phyloP scores from a whole-genome alignment of 2,113 vertebrate species.

The Scopus umbretta region DNA sequence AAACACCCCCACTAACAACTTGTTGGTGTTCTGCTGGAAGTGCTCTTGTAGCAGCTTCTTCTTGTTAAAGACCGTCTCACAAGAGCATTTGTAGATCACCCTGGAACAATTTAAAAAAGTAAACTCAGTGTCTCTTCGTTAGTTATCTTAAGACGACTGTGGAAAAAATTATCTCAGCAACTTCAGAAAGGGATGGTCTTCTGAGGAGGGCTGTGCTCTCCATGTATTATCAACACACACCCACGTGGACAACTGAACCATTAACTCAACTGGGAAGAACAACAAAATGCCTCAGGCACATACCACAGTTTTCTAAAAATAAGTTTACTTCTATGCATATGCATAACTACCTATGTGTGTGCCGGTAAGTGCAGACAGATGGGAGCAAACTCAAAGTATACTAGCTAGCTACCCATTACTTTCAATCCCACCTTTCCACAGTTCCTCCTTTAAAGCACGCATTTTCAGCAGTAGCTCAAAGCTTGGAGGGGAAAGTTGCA shows the following conservation, averaged over 20 bases:
- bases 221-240: not conserved
- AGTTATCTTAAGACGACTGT: not conserved
- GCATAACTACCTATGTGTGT: not conserved
- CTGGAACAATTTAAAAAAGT: conserved; percentile 65
- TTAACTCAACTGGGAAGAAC: not conserved
- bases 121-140: not conserved
- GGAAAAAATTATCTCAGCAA: not conserved
- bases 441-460: not conserved
- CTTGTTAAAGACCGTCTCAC: conserved; percentile 91
- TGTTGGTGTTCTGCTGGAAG: conserved; percentile 86
- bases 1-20: conserved; percentile 84
- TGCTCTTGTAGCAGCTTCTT: conserved; percentile 90
- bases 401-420: not conserved
- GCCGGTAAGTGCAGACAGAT: not conserved
- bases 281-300: conserved; percentile 7
- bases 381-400: not conserved
- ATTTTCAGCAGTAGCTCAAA: not conserved
- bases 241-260: not conserved
- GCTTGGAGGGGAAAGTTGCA: not conserved
- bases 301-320: conserved; percentile 31
- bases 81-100: conserved; percentile 94
- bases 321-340: not conserved
- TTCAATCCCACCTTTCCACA: not conserved
- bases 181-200: not conserved
- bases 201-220: not conserved